Percentiles rank a stretch among this genome's conserved stretches.
These are phyloP conservation scores for Felis chaus DNA, from an alignment of 2,113 vertebrate genomes.

Conservation along the genomic window DNA sequence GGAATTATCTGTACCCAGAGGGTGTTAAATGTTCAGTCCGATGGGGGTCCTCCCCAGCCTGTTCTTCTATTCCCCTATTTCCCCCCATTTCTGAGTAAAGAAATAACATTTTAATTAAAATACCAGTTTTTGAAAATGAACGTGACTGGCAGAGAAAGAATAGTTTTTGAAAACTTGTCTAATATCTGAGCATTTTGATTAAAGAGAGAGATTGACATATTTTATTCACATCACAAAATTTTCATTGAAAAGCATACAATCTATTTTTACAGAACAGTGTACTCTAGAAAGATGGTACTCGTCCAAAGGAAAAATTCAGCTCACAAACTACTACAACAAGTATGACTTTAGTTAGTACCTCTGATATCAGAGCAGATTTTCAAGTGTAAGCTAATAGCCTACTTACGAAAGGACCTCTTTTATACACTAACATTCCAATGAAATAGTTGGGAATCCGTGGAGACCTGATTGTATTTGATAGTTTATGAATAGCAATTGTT, in stretches of 20 bases:
- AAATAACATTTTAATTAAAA: not conserved
- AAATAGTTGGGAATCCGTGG: not conserved
- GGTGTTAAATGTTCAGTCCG: not conserved
- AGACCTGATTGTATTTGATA: not conserved
- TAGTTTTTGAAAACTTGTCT: not conserved
- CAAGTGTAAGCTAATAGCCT: not conserved
- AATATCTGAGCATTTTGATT: not conserved
- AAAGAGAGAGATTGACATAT: not conserved
- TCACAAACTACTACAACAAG: not conserved
- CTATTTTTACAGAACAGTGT: not conserved
- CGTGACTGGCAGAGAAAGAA: not conserved
- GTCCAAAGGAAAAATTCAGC: not conserved
- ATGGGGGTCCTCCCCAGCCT: not conserved
- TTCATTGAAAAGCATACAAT: not conserved
- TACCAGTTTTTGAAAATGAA: conserved; percentile 29
- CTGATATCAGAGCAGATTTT: not conserved
- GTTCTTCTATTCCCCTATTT: not conserved
- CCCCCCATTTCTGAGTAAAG: not conserved
- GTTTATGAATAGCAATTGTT: not conserved
- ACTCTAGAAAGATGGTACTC: not conserved
- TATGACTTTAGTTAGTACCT: not conserved
- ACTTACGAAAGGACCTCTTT: not conserved
- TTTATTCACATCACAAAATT: not conserved
- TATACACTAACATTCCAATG: not conserved
- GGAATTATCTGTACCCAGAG: not conserved